These are phyloP conservation scores for Condylura cristata DNA, from an alignment of 2,113 vertebrate species.

Conservation along the genomic window DNA sequence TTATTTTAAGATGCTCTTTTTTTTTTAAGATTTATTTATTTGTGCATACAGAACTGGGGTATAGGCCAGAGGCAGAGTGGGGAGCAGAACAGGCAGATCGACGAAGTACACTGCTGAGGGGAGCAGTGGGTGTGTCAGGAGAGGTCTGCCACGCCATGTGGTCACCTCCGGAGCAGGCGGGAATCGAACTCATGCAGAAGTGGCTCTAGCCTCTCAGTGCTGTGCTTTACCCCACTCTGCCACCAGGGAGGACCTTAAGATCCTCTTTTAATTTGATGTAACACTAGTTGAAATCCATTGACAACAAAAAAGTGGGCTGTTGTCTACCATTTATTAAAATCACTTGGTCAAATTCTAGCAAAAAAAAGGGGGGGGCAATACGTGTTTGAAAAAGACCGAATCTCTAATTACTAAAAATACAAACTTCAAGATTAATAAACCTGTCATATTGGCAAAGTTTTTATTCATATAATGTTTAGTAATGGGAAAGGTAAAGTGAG, in stretches of 20 bases:
- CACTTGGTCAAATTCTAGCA: neutral
- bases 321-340: neutral
- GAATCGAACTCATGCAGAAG: too few relatives aligned
- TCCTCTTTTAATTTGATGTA: neutral
- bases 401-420: conserved; percentile 29
- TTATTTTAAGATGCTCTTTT: conserved; percentile 25
- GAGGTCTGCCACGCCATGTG: too few relatives aligned
- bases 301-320: neutral
- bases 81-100: too few relatives aligned
- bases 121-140: too few relatives aligned
- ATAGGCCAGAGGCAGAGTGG: too few relatives aligned
- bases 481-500: neutral
- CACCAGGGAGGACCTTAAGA: too few relatives aligned
- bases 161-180: too few relatives aligned
- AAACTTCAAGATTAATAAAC: conserved; percentile 51
- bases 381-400: neutral
- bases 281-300: neutral
- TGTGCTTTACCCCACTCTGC: too few relatives aligned
- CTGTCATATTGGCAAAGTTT: neutral
- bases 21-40: too few relatives aligned
- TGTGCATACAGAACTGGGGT: too few relatives aligned
- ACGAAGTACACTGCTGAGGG: too few relatives aligned
- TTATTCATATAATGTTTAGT: neutral
- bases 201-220: too few relatives aligned
- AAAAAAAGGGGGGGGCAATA: neutral